A percentile compares a stretch with the other conserved stretches of the same genome.
Evolutionary conservation across 2,888 invertebrate species (phyloP).

Genomic region (Sphecodes monilicornis): DNA sequence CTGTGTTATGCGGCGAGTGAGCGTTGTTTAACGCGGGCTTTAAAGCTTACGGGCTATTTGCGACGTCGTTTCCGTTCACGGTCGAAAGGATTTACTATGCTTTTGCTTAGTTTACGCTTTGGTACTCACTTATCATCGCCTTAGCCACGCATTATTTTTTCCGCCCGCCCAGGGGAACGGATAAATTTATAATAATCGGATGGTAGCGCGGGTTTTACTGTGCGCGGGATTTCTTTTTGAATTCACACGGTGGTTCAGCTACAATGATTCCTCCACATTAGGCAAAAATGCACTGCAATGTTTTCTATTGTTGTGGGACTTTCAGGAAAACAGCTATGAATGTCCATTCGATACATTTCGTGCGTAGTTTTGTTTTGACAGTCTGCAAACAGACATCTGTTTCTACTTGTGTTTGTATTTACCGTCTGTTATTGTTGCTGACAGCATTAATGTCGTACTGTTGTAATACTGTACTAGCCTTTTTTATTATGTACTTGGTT

Average conservation of each 20-base stretch:
- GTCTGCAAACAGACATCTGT: no score
- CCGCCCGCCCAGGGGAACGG: neutral
- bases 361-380: no score
- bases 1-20: neutral
- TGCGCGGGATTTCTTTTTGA: neutral
- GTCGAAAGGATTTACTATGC: slow-evolving; percentile 4
- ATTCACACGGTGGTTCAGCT: neutral
- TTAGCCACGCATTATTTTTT: neutral
- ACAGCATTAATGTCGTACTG: no score
- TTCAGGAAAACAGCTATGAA: no score
- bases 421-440: no score
- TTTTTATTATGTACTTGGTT: no score
- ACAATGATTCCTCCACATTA: neutral
- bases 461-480: no score
- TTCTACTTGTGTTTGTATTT: no score
- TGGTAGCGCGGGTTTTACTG: neutral
- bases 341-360: no score
- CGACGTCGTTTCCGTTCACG: slow-evolving; percentile 6
- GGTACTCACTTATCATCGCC: slow-evolving; percentile 9
- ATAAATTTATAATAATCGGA: slow-evolving; percentile 3
- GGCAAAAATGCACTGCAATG: neutral
- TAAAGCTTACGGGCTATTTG: neutral
- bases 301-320: no score
- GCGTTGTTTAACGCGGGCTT: neutral
- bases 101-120: slow-evolving; percentile 10